Conservation (phyloP, 2,797 vertebrate genomes). For the Sylvilagus floridanus region DNA sequence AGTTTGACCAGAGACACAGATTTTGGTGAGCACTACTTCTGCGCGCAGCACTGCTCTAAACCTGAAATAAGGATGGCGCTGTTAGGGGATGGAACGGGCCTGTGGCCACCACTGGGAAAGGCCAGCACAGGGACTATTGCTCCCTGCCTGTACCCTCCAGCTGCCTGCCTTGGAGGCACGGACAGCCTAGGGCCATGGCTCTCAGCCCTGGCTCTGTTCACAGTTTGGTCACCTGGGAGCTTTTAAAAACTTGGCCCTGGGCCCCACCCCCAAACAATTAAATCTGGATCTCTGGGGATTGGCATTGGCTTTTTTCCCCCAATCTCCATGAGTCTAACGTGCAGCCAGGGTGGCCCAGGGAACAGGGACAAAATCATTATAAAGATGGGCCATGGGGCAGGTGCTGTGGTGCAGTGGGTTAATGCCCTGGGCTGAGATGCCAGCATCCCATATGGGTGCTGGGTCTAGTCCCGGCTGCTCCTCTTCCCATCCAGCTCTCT, state of each 20-base stretch:
- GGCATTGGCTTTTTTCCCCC: neutral
- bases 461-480: no score
- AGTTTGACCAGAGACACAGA: neutral
- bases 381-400: neutral
- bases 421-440: no score
- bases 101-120: neutral
- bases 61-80: neutral
- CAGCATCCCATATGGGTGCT: no score
- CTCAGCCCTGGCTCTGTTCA: neutral
- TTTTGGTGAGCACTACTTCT: neutral
- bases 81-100: neutral
- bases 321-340: slow-evolving; percentile 47
- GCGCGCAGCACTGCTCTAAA: neutral
- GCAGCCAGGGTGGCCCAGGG: slow-evolving; percentile 51
- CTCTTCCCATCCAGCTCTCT: no score
- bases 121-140: neutral
- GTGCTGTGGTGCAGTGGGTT: no score
- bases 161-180: neutral
- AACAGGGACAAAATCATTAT: slow-evolving; percentile 44
- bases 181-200: neutral
- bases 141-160: neutral
- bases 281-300: slow-evolving; percentile 35
- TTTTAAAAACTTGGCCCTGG: slow-evolving; percentile 30
- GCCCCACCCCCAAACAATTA: slow-evolving; percentile 42
- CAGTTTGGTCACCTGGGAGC: slow-evolving; percentile 49